phyloP scores from a whole-genome alignment of 2,797 vertebrate genomes.

The Margarornis squamiger region DNA sequence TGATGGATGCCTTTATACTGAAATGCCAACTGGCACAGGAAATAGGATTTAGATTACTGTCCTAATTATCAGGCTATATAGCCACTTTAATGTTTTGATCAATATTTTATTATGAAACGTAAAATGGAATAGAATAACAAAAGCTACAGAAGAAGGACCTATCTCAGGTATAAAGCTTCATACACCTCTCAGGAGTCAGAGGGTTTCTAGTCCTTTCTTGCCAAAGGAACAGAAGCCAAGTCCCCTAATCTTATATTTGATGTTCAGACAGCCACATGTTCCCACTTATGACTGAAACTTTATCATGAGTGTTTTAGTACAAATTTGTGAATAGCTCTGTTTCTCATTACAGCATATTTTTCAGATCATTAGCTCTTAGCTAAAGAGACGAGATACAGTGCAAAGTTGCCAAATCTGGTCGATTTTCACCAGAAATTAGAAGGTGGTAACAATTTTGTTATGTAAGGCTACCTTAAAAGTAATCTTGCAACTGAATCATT shows the following conservation, averaged over 20 bases:
- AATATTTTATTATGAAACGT: constrained; percentile 48
- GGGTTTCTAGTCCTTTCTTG: background rate
- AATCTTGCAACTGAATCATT: background rate
- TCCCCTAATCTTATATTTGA: background rate
- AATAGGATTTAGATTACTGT: background rate
- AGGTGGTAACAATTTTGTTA: background rate
- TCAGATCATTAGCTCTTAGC: background rate
- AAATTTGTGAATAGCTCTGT: background rate
- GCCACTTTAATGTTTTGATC: constrained; percentile 17
- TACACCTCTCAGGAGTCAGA: background rate
- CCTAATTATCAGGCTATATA: constrained; percentile 31
- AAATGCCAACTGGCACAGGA: constrained; percentile 18
- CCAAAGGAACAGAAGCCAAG: background rate
- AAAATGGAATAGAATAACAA: background rate
- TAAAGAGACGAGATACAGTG: background rate
- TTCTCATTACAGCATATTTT: background rate
- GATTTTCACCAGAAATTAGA: background rate
- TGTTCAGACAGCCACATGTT: background rate
- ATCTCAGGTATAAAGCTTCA: background rate
- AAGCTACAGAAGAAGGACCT: background rate
- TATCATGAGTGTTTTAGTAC: background rate
- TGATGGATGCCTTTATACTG: constrained; percentile 1
- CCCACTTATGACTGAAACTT: background rate
- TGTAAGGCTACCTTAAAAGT: background rate
- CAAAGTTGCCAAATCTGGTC: background rate